A percentile compares a stretch with the other conserved stretches of the same genome.
Conservation (phyloP, 2,797 vertebrate genomes). For the Phalloptychus januarius region DNA sequence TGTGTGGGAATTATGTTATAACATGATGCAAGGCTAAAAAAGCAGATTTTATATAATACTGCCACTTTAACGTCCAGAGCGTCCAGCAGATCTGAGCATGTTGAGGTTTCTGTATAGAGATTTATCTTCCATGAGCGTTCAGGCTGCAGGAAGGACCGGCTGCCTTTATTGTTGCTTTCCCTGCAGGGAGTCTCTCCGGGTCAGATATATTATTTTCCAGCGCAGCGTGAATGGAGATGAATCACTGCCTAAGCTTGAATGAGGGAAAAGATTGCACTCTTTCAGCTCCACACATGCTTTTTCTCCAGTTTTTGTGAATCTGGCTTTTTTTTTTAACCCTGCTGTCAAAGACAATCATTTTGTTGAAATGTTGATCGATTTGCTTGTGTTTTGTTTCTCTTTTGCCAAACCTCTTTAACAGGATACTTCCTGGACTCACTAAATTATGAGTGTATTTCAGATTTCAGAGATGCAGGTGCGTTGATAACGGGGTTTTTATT, state of each 20-base stretch:
- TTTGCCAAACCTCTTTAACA: background rate
- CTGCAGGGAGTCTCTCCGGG: constrained; percentile 30
- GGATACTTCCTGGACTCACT: background rate
- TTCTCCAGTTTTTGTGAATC: background rate
- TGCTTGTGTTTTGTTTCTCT: background rate
- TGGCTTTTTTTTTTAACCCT: background rate
- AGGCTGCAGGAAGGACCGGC: constrained; percentile 6
- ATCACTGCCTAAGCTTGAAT: constrained; percentile 27
- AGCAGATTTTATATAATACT: no score
- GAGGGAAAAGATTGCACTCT: constrained; percentile 18
- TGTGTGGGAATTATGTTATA: no score
- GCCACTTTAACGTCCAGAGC: constrained; percentile 4
- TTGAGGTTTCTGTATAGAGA: constrained; percentile 12
- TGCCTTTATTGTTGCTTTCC: constrained; percentile 30
- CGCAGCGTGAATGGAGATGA: constrained; percentile 41
- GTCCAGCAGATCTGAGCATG: constrained; percentile 27
- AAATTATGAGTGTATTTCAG: constrained; percentile 17
- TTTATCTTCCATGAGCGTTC: constrained; percentile 29
- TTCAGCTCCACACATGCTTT: constrained; percentile 1
- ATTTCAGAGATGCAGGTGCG: constrained; percentile 38
- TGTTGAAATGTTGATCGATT: background rate
- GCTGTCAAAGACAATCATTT: background rate
- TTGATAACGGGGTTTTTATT: constrained; percentile 16
- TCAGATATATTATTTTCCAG: constrained; percentile 43
- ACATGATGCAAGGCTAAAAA: no score